Conservation (phyloP, 92 coral and sea anemone genomes). For the Bergia puertoricense region DNA sequence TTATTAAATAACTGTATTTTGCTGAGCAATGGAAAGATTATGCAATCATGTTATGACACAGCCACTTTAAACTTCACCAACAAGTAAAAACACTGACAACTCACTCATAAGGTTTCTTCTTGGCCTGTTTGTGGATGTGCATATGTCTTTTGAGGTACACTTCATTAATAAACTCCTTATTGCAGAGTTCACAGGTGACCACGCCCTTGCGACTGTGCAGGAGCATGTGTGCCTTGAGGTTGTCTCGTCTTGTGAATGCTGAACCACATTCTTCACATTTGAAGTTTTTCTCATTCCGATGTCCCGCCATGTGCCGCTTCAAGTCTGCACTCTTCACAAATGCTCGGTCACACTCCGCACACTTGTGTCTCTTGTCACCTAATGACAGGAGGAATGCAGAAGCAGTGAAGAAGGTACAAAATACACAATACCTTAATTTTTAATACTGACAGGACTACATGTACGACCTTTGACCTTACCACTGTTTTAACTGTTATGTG, state of each 20-base stretch:
- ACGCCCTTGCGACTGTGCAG: slow-evolving; percentile 78
- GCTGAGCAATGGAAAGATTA: no score
- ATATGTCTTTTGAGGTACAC: slow-evolving; percentile 85
- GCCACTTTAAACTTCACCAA: not conserved
- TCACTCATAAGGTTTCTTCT: slow-evolving; percentile 92
- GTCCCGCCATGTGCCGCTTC: slow-evolving; percentile 89
- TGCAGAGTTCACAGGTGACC: slow-evolving; percentile 80
- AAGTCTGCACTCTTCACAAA: slow-evolving; percentile 94
- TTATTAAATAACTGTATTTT: no score
- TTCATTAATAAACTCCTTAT: slow-evolving; percentile 81
- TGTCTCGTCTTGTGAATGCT: slow-evolving; percentile 79
- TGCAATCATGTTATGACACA: no score
- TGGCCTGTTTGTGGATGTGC: slow-evolving; percentile 91
- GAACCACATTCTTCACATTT: slow-evolving; percentile 81
- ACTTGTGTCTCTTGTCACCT: slow-evolving; percentile 93
- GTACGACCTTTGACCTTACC: no score
- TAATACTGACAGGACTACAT: no score
- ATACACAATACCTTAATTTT: no score
- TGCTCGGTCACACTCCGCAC: slow-evolving; percentile 74
- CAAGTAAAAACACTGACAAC: slow-evolving; percentile 12
- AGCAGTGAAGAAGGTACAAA: no score
- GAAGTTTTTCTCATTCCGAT: slow-evolving; percentile 81
- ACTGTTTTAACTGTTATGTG: no score
- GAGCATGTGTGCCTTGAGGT: slow-evolving; percentile 86
- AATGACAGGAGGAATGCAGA: not conserved